phyloP scores from a whole-genome alignment of 2,888 invertebrate genomes.

The Rutpela maculata region DNA sequence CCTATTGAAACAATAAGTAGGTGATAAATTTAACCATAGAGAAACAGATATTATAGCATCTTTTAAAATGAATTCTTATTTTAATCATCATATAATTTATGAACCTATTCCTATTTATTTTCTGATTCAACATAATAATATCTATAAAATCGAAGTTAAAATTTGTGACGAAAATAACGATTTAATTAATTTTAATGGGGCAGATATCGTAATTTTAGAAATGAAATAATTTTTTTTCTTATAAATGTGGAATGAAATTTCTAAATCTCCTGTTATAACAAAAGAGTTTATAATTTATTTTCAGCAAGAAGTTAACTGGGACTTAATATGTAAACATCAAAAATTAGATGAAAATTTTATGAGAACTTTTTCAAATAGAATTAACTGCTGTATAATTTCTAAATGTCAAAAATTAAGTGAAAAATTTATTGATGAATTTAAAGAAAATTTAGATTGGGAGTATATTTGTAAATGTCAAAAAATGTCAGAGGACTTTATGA shows the following conservation, averaged over 20 bases:
- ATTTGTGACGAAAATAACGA: background rate
- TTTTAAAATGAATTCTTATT: background rate
- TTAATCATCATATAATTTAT: no score
- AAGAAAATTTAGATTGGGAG: no score
- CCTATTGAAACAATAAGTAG: background rate
- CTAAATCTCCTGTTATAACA: conserved; percentile 18
- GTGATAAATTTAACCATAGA: background rate
- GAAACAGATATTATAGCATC: background rate
- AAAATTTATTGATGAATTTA: background rate
- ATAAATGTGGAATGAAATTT: conserved; percentile 22
- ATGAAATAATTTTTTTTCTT: conserved; percentile 21
- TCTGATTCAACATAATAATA: background rate
- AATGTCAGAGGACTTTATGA: background rate
- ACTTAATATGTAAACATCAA: background rate
- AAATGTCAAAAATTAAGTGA: background rate
- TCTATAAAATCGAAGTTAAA: background rate
- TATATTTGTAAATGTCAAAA: no score
- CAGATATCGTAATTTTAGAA: background rate
- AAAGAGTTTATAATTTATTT: background rate
- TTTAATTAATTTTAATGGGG: conserved; percentile 9
- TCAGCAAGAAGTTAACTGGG: no score
- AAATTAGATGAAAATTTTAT: background rate
- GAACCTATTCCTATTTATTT: background rate
- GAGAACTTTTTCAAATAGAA: background rate
- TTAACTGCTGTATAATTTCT: background rate